phyloP scores from a whole-genome alignment of 2,888 invertebrate genomes.

The Ceramica pisi region DNA sequence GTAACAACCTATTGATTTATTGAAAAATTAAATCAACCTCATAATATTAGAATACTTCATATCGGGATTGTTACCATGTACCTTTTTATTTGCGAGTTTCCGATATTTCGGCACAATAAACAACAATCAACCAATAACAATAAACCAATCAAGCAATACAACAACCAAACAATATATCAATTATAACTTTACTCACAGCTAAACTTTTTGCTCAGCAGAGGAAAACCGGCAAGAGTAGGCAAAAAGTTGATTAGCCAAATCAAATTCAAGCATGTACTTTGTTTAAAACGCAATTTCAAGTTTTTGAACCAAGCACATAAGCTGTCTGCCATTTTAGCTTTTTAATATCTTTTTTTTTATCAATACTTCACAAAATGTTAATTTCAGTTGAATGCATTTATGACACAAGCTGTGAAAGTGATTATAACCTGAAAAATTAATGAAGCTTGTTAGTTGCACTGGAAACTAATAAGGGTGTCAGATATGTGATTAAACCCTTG shows the following conservation, averaged over 20 bases:
- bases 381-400: constrained; percentile 18
- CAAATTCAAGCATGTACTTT: constrained; percentile 65
- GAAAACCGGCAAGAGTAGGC: constrained; percentile 67
- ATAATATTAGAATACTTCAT: neutral
- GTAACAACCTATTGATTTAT: neutral
- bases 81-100: too few relatives aligned
- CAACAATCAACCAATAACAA: too few relatives aligned
- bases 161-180: too few relatives aligned
- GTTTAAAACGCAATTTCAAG: constrained; percentile 40
- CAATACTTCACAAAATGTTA: neutral
- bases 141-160: too few relatives aligned
- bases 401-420: constrained; percentile 49
- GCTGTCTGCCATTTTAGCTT: constrained; percentile 33
- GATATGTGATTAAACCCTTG: constrained; percentile 43
- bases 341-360: neutral
- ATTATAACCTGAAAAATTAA: constrained; percentile 59
- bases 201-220: constrained; percentile 56
- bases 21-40: neutral
- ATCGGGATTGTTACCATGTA: too few relatives aligned
- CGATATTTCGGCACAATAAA: too few relatives aligned
- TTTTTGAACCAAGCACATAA: constrained; percentile 22
- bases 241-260: constrained; percentile 67
- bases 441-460: constrained; percentile 41
- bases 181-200: constrained; percentile 59
- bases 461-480: constrained; percentile 40